Evolutionary conservation across 2,888 invertebrate genomes (phyloP).

Genomic region (Harpagoxenus sublaevis): DNA sequence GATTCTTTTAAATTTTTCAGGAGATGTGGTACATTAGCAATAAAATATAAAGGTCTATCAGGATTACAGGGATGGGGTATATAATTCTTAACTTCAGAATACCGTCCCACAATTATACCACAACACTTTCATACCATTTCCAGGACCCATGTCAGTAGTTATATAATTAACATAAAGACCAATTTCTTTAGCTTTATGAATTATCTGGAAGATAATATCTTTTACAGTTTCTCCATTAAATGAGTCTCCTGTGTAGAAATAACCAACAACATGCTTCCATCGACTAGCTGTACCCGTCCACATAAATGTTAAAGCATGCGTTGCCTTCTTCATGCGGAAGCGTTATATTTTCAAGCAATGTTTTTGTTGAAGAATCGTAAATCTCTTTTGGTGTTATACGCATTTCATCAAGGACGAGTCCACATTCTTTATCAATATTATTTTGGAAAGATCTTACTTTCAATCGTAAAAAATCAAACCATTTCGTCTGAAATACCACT

Average conservation of each 20-base stretch:
- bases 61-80: not conserved
- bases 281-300: not conserved
- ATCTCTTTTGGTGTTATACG: not conserved
- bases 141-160: conserved; percentile 4
- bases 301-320: not conserved
- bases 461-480: not conserved
- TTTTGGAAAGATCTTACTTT: not conserved
- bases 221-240: conserved; percentile 2
- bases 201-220: conserved; percentile 15
- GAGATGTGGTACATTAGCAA: conserved; percentile 28
- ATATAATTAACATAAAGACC: not conserved
- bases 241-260: not conserved
- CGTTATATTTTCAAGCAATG: conserved; percentile 4
- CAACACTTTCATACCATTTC: not conserved
- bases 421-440: not conserved
- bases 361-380: conserved; percentile 1
- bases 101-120: not conserved
- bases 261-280: conserved; percentile 4
- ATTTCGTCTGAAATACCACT: conserved; percentile 4
- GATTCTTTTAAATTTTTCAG: conserved; percentile 17
- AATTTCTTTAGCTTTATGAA: not conserved
- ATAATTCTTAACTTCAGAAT: not conserved
- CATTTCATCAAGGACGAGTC: conserved; percentile 14
- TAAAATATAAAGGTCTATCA: conserved; percentile 8
- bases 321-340: not conserved